Evolutionary conservation across 2,797 vertebrate species (phyloP).

Genomic region (Miichthys miiuy): DNA sequence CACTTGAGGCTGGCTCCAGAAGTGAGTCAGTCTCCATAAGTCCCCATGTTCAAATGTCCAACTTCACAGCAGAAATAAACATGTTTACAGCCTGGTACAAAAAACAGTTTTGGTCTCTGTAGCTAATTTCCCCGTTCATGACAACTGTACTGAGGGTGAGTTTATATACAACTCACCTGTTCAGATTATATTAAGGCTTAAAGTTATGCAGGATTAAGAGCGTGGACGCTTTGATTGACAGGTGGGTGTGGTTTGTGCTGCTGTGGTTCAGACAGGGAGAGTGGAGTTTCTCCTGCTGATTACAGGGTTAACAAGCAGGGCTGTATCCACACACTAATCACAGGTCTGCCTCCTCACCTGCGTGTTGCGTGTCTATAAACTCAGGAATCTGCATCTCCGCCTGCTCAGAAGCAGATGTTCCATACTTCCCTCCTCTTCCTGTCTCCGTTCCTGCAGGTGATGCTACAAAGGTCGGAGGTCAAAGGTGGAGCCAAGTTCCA

Average conservation of each 20-base stretch:
- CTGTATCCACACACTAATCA: conserved; percentile 22
- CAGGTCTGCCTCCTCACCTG: conserved; percentile 2
- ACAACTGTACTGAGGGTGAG: too few relatives aligned
- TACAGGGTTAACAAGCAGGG: conserved; percentile 23
- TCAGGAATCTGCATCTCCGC: conserved; percentile 31
- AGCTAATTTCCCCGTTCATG: too few relatives aligned
- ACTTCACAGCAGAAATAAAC: too few relatives aligned
- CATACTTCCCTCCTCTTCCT: neutral
- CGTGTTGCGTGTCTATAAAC: conserved; percentile 31
- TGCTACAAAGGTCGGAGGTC: neutral
- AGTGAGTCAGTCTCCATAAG: too few relatives aligned
- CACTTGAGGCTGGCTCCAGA: too few relatives aligned
- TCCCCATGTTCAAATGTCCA: too few relatives aligned
- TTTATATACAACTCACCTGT: too few relatives aligned
- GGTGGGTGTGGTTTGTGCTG: neutral
- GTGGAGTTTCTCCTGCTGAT: conserved; percentile 7
- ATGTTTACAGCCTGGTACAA: too few relatives aligned
- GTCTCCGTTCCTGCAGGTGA: conserved; percentile 1
- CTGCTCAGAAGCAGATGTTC: conserved; percentile 46
- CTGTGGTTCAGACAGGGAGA: neutral
- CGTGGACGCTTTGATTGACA: too few relatives aligned
- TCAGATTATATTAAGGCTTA: too few relatives aligned
- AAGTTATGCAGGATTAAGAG: too few relatives aligned
- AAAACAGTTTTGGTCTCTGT: too few relatives aligned
- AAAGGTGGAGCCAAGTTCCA: neutral